Conservation (phyloP, 1,140 invertebrate species). For the Drosophila sp. region DNA sequence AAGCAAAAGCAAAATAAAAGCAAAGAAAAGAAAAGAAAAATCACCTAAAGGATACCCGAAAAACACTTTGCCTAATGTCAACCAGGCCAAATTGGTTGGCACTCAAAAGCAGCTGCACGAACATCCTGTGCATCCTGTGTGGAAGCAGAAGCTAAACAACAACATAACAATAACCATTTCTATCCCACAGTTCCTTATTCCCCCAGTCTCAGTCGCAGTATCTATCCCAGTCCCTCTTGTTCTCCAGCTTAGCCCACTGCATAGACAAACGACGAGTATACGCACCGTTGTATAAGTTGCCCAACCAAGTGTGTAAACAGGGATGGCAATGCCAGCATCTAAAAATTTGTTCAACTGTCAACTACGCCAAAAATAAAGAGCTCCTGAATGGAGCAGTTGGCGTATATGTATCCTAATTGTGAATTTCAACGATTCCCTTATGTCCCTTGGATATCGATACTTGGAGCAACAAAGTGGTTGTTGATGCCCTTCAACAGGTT, state of each 20-base stretch:
- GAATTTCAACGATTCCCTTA: slow-evolving; percentile 23
- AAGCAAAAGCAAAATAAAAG: slow-evolving; percentile 22
- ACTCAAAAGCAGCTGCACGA: slow-evolving; percentile 62
- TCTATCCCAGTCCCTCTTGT: slow-evolving; percentile 1
- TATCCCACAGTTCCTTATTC: slow-evolving; percentile 38
- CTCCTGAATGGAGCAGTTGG: slow-evolving; percentile 21
- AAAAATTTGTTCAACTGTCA: slow-evolving; percentile 49
- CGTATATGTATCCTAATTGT: slow-evolving; percentile 29
- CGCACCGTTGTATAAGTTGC: slow-evolving; percentile 13
- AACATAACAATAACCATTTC: slow-evolving; percentile 80
- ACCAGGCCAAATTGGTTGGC: slow-evolving; percentile 53
- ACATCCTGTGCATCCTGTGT: slow-evolving; percentile 63
- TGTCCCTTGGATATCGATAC: slow-evolving; percentile 13
- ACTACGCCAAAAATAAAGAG: slow-evolving; percentile 36
- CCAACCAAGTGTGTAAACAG: slow-evolving; percentile 35
- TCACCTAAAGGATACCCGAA: slow-evolving; percentile 22
- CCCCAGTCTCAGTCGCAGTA: neutral
- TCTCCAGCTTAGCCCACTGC: slow-evolving; percentile 22
- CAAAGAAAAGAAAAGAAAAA: slow-evolving; percentile 23
- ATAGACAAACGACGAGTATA: slow-evolving; percentile 29
- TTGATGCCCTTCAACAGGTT: neutral
- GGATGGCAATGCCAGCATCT: slow-evolving; percentile 29
- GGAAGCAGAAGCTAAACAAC: slow-evolving; percentile 44
- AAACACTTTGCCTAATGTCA: slow-evolving; percentile 59
- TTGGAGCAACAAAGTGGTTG: slow-evolving; percentile 9